Evolutionary conservation across 2,113 vertebrate species (phyloP).

Genomic region (Pteropus alecto): DNA sequence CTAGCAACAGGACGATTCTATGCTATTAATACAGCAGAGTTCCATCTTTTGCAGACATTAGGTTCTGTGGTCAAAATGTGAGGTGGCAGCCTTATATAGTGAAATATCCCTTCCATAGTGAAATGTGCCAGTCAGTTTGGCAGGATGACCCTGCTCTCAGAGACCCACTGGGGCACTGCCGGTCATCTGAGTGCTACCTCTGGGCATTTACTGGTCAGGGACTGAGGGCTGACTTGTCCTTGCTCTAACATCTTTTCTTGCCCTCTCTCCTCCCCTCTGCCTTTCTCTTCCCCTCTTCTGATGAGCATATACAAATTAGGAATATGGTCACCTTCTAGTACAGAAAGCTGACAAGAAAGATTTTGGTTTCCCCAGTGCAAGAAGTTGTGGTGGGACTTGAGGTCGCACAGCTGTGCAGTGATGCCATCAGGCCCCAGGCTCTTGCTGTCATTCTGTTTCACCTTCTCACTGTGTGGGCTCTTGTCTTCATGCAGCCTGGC

Average conservation of each 20-base stretch:
- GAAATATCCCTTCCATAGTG: background rate
- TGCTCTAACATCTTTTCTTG: background rate
- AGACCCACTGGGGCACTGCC: background rate
- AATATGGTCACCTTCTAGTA: background rate
- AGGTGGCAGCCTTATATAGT: background rate
- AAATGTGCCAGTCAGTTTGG: background rate
- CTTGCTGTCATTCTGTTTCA: background rate
- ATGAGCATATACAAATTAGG: background rate
- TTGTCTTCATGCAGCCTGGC: background rate
- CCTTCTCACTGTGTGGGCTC: too few species aligned
- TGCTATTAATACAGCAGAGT: background rate
- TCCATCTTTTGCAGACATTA: background rate
- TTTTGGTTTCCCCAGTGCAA: background rate
- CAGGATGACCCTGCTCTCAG: background rate
- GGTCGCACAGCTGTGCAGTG: fast-evolving
- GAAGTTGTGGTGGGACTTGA: background rate
- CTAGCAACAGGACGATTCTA: background rate
- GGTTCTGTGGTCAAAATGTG: background rate
- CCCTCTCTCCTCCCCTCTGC: background rate
- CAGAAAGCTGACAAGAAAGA: background rate
- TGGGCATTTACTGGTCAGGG: background rate
- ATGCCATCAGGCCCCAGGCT: fast-evolving
- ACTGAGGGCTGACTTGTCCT: background rate
- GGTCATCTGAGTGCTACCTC: background rate
- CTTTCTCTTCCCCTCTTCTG: background rate